A percentile compares a stretch with the other conserved stretches of the same genome.
These are phyloP conservation scores for Odontothrips loti DNA, from an alignment of 2,888 invertebrate genomes.

Conservation along the genomic window DNA sequence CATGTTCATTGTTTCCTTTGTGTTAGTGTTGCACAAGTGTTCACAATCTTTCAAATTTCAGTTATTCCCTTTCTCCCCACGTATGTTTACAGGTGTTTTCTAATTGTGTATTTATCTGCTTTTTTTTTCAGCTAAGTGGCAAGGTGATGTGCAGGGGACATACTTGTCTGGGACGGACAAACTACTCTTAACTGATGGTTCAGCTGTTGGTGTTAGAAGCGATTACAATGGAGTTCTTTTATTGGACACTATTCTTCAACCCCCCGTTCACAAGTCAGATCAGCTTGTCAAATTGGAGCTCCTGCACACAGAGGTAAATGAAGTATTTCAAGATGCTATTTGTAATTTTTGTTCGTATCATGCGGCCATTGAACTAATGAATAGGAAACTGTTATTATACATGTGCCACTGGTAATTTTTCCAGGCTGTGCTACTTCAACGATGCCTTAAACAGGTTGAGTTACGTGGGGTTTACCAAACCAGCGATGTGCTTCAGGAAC, in stretches of 20 bases:
- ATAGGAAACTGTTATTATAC: not conserved
- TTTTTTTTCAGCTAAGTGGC: conserved; percentile 56
- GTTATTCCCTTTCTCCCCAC: not conserved
- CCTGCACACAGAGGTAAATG: conserved; percentile 73
- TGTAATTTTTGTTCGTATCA: too few species aligned
- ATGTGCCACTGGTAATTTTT: conserved; percentile 28
- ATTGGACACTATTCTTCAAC: conserved; percentile 83
- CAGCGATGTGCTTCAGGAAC: conserved; percentile 70
- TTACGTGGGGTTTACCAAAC: conserved; percentile 70
- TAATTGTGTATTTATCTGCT: too few species aligned
- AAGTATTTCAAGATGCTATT: not conserved
- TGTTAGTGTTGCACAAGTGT: not conserved
- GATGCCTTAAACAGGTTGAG: conserved; percentile 70
- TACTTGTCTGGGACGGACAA: conserved; percentile 76
- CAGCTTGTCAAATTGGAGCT: conserved; percentile 79
- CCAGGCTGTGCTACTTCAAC: conserved; percentile 75
- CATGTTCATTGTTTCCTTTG: too few species aligned
- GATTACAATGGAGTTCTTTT: conserved; percentile 89
- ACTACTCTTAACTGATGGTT: conserved; percentile 77
- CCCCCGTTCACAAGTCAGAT: conserved; percentile 69
- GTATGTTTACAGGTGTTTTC: too few species aligned
- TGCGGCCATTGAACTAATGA: not conserved
- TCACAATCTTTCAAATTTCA: not conserved
- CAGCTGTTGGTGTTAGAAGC: conserved; percentile 75
- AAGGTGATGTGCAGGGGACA: conserved; percentile 62